Percentiles rank a stretch among this genome's conserved stretches.
These are phyloP conservation scores for Sycobia sp. DNA, from an alignment of 1,140 invertebrate genomes.

Conservation along the genomic window DNA sequence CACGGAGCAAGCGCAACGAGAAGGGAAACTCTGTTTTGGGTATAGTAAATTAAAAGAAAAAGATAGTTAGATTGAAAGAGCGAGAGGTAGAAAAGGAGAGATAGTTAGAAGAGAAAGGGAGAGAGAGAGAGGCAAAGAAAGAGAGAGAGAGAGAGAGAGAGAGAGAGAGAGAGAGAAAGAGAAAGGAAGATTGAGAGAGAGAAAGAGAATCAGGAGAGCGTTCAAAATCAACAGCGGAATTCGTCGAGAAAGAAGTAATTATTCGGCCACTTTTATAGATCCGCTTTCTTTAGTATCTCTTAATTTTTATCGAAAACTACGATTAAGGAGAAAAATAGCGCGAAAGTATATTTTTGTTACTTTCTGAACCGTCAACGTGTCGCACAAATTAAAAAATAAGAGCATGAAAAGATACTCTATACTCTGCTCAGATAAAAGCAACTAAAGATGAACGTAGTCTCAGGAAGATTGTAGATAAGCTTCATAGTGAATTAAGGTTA, in stretches of 20 bases:
- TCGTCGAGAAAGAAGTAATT: conserved; percentile 4
- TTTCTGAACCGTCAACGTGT: conserved; percentile 15
- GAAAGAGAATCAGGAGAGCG: too few relatives aligned
- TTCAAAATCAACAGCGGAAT: conserved; percentile 17
- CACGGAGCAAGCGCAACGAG: conserved; percentile 28
- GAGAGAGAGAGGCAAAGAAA: too few relatives aligned
- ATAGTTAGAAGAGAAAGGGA: too few relatives aligned
- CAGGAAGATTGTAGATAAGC: conserved; percentile 22
- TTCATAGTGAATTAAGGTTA: conserved; percentile 33
- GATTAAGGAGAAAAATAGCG: too few relatives aligned
- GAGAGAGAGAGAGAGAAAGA: too few relatives aligned
- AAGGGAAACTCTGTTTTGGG: conserved; percentile 20
- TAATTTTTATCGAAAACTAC: too few relatives aligned
- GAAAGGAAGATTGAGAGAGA: too few relatives aligned
- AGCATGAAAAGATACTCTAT: conserved; percentile 1
- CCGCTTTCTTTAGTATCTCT: not conserved
- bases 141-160: too few relatives aligned
- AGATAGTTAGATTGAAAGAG: too few relatives aligned
- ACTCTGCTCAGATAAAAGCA: conserved; percentile 18
- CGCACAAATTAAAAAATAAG: conserved; percentile 12
- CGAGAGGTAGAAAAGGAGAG: too few relatives aligned
- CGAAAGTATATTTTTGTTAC: not conserved
- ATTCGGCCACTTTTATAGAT: not conserved
- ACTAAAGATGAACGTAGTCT: conserved; percentile 18
- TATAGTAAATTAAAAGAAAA: too few relatives aligned